Evolutionary conservation across 1,140 invertebrate species (phyloP).

Genomic region (Heliothis subflexa): DNA sequence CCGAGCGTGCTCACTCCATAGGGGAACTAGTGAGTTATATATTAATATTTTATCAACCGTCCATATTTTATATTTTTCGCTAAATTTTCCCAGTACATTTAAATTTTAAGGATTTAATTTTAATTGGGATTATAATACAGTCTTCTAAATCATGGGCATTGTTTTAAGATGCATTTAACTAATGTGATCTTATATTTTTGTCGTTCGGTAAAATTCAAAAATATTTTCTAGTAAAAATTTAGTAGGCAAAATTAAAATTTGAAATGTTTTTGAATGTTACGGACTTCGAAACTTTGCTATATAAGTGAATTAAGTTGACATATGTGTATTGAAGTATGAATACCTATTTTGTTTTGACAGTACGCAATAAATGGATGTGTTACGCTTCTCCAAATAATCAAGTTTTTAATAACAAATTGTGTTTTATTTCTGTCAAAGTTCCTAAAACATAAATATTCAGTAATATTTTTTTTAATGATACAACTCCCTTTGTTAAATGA

Average conservation of each 20-base stretch:
- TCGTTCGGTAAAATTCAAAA: constrained; percentile 26
- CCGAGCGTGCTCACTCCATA: constrained; percentile 18
- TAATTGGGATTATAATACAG: constrained; percentile 33
- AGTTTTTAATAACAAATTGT: constrained; percentile 74
- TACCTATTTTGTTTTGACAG: constrained; percentile 51
- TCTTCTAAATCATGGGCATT: constrained; percentile 47
- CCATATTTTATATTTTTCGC: constrained; percentile 30
- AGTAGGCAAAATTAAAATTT: constrained; percentile 17
- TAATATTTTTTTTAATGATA: no score
- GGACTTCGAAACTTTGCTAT: constrained; percentile 7
- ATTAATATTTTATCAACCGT: constrained; percentile 39
- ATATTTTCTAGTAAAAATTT: constrained; percentile 25
- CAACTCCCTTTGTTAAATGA: constrained; percentile 12
- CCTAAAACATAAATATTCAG: background rate
- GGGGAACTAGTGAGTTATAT: background rate
- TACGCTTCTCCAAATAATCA: constrained; percentile 80
- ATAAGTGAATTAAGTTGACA: constrained; percentile 39
- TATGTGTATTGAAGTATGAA: constrained; percentile 43
- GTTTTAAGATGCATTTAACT: constrained; percentile 45
- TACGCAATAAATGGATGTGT: constrained; percentile 62
- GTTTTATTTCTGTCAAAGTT: constrained; percentile 66
- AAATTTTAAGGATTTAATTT: constrained; percentile 13
- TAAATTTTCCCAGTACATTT: constrained; percentile 40
- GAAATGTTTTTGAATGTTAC: constrained; percentile 37
- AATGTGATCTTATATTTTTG: constrained; percentile 40